Evolutionary conservation across 1,140 invertebrate species (phyloP), one percentile per base, ranked within the genome.

Genomic region (Drosophila mauritiana): DNA sequence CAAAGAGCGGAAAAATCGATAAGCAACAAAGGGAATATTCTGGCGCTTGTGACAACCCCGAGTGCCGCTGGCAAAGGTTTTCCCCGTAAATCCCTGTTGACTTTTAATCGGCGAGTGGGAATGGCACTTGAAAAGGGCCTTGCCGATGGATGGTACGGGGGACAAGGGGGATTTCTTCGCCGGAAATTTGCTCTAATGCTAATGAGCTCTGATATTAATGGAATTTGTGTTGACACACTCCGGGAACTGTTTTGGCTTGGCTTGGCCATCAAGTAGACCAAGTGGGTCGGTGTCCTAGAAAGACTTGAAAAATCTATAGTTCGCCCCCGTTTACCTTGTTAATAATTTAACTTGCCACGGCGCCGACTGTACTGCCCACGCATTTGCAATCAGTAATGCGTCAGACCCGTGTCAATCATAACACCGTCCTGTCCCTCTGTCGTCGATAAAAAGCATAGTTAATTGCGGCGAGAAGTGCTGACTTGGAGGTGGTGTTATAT

Each of bases 1-100:
- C 59, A 77, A 76, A 61, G n/a, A 58, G 37, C 59, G 45, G 67
- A 77, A 84, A 84, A 85, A 85, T 85, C 81, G 73, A 85, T 85
- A 80, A 34, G 45, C 67, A 56, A 79, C 78, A 74, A 68, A 56
- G 46, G 7, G 31, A 85, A 61, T 64, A 42, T 81, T 57, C 48
- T 52, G 39, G 53, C 51, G 62, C 57, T 83, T 79, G 59, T 64
- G 40, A 42, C 65, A 69, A 45, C 48, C 49, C 49, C 15, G 22
- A 27, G 25, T 5, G 12, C 31, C 20, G 31, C 27, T 17, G 31
- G 27, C 27, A 17, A 10, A 25, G 13, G 20, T 25, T 52, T 37
- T 68, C 27, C 22, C 34, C 25, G 5, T 3, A 36, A 64, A 42
- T 25, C 46, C 8, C 36, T 52, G 40, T 55, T 43, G 51, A 31